Percentiles rank a stretch among this genome's conserved stretches.
Conservation (phyloP, 2,888 invertebrate genomes). For the Mythimna lalbum region DNA sequence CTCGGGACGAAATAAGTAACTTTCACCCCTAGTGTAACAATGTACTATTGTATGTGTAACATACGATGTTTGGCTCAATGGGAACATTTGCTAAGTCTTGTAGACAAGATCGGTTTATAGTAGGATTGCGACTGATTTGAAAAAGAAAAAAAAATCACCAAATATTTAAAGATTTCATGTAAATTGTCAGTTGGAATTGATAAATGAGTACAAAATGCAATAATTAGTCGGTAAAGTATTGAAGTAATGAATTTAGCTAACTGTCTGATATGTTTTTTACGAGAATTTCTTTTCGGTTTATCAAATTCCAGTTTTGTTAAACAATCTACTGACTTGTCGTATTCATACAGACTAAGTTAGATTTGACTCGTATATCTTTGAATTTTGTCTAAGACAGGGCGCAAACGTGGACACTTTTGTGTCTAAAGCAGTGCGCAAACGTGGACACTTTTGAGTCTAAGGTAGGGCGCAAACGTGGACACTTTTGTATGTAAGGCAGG, state of each 20-base stretch:
- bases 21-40: too few species aligned
- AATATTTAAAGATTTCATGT: background rate
- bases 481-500: too few species aligned
- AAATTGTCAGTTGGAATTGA: constrained; percentile 4
- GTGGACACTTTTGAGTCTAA: too few species aligned
- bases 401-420: too few species aligned
- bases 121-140: background rate
- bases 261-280: background rate
- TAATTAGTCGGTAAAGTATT: constrained; percentile 15
- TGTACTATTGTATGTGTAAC: too few species aligned
- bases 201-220: constrained; percentile 27
- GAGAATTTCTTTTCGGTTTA: too few species aligned
- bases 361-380: constrained; percentile 1
- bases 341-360: background rate
- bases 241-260: background rate
- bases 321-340: background rate
- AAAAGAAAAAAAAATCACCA: background rate
- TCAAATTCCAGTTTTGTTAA: too few species aligned
- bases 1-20: too few species aligned
- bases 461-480: too few species aligned
- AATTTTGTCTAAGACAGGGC: too few species aligned
- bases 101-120: background rate
- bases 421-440: too few species aligned
- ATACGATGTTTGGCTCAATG: background rate
- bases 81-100: background rate